Percentiles rank a stretch among this genome's conserved stretches.
These are phyloP conservation scores for Aurelia aurita complex sp. Pacific DNA, from an alignment of 30 jellyfish, hydroid and myxozoan genomes.

Conservation along the genomic window DNA sequence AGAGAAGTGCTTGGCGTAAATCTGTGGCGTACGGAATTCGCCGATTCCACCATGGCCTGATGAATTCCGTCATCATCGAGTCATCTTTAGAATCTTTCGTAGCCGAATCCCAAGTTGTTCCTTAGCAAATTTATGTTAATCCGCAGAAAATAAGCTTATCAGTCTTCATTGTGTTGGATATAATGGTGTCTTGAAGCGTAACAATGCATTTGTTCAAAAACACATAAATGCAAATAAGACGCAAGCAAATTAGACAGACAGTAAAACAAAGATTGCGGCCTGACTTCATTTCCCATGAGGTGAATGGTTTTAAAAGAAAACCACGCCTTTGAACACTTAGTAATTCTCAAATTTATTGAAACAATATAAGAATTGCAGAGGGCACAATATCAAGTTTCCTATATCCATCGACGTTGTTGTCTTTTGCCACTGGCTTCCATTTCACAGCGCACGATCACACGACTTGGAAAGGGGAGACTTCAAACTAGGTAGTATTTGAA, in stretches of 20 bases:
- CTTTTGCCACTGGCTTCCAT: too few relatives aligned
- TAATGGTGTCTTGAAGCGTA: slow-evolving; percentile 7
- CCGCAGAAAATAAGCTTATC: slow-evolving; percentile 3
- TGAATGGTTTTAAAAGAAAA: slow-evolving; percentile 10
- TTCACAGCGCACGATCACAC: too few relatives aligned
- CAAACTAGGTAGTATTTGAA: neutral
- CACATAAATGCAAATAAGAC: slow-evolving; percentile 17
- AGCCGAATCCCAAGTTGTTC: too few relatives aligned
- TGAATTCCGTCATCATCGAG: too few relatives aligned
- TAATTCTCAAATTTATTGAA: neutral
- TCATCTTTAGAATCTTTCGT: too few relatives aligned
- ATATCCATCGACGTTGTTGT: neutral
- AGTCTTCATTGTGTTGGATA: neutral
- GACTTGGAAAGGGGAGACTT: too few relatives aligned
- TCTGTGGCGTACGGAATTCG: too few relatives aligned
- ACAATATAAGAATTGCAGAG: neutral
- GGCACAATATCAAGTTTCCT: slow-evolving; percentile 1
- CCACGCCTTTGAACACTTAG: slow-evolving; percentile 42
- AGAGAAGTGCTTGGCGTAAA: too few relatives aligned
- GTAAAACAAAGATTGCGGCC: slow-evolving; percentile 4
- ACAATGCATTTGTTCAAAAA: neutral
- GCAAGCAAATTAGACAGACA: neutral
- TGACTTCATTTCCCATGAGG: slow-evolving; percentile 28
- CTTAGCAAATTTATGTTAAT: neutral
- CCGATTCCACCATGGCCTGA: too few relatives aligned